These are phyloP conservation scores for Dastarcus helophoroides DNA, from an alignment of 2,888 invertebrate species.

Conservation along the genomic window DNA sequence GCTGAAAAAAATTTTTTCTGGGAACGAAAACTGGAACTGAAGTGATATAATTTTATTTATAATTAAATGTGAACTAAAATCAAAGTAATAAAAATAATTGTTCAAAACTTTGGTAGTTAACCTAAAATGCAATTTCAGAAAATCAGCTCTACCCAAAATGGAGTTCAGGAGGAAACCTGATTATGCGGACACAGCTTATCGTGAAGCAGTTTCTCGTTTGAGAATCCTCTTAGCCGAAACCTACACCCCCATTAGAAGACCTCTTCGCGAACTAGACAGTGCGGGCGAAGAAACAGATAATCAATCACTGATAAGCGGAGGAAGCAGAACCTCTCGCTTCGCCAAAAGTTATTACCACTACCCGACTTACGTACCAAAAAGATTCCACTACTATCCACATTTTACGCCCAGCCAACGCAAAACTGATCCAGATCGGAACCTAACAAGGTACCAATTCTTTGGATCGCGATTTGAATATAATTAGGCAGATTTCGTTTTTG, in stretches of 20 bases:
- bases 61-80: too few species aligned
- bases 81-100: too few species aligned
- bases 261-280: conserved; percentile 39
- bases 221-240: conserved; percentile 68
- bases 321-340: conserved; percentile 24
- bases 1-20: too few species aligned
- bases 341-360: conserved; percentile 17
- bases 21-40: too few species aligned
- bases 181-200: conserved; percentile 74
- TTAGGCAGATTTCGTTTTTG: not conserved
- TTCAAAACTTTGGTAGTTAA: too few species aligned
- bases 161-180: conserved; percentile 44
- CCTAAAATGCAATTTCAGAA: conserved; percentile 10
- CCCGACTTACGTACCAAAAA: conserved; percentile 12
- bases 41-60: too few species aligned
- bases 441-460: too few species aligned
- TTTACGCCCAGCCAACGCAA: too few species aligned
- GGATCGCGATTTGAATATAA: not conserved
- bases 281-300: conserved; percentile 50
- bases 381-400: conserved; percentile 8
- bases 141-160: conserved; percentile 14
- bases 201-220: conserved; percentile 71
- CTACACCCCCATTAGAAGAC: conserved; percentile 45
- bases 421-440: too few species aligned
- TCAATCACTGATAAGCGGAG: conserved; percentile 37